Evolutionary conservation across 2,113 vertebrate species (phyloP).

Genomic region (Lepus europaeus): DNA sequence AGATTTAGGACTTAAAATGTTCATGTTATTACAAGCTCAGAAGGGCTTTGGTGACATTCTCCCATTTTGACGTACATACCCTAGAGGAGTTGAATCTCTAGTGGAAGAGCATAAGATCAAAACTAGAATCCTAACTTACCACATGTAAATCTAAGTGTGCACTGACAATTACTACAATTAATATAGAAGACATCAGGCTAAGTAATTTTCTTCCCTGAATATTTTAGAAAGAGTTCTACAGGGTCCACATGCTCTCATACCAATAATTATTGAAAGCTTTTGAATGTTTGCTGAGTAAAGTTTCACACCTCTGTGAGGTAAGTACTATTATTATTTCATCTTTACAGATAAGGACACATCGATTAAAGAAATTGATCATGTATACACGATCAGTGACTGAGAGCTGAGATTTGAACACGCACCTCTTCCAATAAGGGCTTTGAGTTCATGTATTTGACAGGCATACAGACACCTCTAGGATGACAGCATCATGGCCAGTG

Average conservation of each 20-base stretch:
- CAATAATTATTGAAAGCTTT: not conserved
- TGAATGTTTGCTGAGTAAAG: not conserved
- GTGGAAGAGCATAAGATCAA: too few species aligned
- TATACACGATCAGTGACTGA: not conserved
- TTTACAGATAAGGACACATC: not conserved
- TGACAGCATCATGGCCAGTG: not conserved
- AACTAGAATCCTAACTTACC: not conserved
- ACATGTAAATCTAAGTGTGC: not conserved
- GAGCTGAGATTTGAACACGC: not conserved
- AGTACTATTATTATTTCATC: not conserved
- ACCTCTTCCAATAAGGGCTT: not conserved
- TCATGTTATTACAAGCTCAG: too few species aligned
- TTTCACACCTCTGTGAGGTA: not conserved
- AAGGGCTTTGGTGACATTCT: too few species aligned
- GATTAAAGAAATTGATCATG: not conserved
- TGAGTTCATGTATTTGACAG: not conserved
- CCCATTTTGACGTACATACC: too few species aligned
- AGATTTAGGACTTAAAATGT: constrained; percentile 8
- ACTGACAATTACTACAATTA: not conserved
- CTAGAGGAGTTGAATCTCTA: too few species aligned
- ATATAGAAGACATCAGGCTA: not conserved
- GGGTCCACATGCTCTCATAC: not conserved
- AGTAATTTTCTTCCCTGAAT: not conserved
- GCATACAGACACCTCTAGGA: not conserved
- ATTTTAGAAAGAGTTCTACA: not conserved